Evolutionary conservation across 1,140 invertebrate species (phyloP).

Genomic region (Drosophila sulfurigaster): DNA sequence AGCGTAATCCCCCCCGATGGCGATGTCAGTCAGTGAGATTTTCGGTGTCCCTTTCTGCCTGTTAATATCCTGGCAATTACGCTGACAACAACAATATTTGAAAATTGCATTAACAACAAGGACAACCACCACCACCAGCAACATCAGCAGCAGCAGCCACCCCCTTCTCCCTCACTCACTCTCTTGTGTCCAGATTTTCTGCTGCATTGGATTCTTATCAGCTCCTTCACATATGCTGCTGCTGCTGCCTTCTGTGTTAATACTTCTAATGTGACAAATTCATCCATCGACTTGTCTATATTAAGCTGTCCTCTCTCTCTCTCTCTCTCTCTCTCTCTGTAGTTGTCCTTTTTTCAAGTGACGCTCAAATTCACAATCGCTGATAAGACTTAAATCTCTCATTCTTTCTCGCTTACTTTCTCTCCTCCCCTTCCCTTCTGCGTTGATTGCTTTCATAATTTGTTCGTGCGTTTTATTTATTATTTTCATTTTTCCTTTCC

Average conservation of each 20-base stretch:
- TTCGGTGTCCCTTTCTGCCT: slow-evolving; percentile 37
- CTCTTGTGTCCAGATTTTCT: slow-evolving; percentile 23
- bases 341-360: slow-evolving; percentile 61
- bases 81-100: slow-evolving; percentile 75
- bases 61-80: slow-evolving; percentile 79
- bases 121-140: slow-evolving; percentile 31
- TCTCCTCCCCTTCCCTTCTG: slow-evolving; percentile 2
- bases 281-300: slow-evolving; percentile 53
- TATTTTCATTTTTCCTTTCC: slow-evolving; percentile 41
- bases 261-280: slow-evolving; percentile 80
- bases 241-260: slow-evolving; percentile 34
- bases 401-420: no score
- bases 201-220: slow-evolving; percentile 59
- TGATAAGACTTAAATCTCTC: slow-evolving; percentile 61
- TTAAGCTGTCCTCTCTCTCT: slow-evolving; percentile 33
- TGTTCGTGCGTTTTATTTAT: slow-evolving; percentile 56
- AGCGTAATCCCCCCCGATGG: slow-evolving; percentile 64
- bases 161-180: background rate
- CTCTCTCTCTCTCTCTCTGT: no score
- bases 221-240: slow-evolving; percentile 58
- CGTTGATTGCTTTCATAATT: slow-evolving; percentile 54
- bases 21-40: no score
- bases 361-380: slow-evolving; percentile 72
- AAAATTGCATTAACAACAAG: slow-evolving; percentile 61
- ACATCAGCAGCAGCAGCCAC: slow-evolving; percentile 15